Evolutionary conservation across 2,797 vertebrate genomes (phyloP), one percentile per base, ranked within the genome.

Genomic region (Pipistrellus nathusii): DNA sequence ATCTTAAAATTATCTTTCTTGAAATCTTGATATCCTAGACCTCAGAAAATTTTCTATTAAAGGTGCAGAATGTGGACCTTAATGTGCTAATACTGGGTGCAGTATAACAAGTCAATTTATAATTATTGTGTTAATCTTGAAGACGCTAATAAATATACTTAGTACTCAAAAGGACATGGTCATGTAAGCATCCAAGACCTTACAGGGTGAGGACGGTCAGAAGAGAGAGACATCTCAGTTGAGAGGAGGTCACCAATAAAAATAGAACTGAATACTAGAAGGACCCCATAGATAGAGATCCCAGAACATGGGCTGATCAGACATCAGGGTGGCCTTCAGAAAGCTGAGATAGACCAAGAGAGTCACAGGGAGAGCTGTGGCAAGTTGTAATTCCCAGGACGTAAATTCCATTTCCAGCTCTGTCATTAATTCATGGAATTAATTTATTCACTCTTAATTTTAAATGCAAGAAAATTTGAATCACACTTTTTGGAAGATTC

Each of bases 51-150:
- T 64, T 73, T 85, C 57, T 91, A 5, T 68, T 59, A 20, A 78
- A 75, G 21, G 2, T 23, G 2, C 2, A 82, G 85, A 91, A 85
- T 88, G 71, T 72, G 12, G 5, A 64, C 20, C 11, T 46, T 71
- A 59, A 53, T 11, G 23, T 62, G 27, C 32, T 88, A 85, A 75
- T 51, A 72, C 23, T 48, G 10, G 27, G 10, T 75, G 10, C 5
- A 73, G n/a, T 62, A 85, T 92, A 32, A 2, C 6, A 89, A 41
- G n/a, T 44, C 15, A 41, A 83, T 68, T 48, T 92, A 21, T 30
- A 77, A 87, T 78, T 85, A 71, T 32, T 92, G 38, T 72, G 2
- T 92, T 78, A 55, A 8, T 88, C 14, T 81, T 77, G 46, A 93
- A 81, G 32, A 81, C n/a, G 3, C 27, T 8, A 53, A 25, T 51